Base-by-base conservation (phyloP, 2,888 invertebrate genomes). In the Hedychridium roseum region DNA sequence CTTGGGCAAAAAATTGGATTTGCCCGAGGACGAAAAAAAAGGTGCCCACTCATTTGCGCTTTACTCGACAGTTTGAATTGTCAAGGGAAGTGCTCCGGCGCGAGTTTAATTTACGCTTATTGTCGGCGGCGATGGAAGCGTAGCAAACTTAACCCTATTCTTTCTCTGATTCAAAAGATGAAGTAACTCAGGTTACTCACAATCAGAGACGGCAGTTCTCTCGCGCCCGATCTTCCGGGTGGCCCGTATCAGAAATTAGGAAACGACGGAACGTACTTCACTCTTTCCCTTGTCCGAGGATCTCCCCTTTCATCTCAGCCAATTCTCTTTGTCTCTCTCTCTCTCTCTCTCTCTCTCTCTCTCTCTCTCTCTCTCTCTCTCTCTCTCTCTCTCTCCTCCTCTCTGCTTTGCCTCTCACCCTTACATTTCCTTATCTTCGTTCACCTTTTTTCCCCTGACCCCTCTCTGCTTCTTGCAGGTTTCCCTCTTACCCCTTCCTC, bases 221-320 rank as follows among this genome's bases (percentile, higher is more conserved):
- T 43, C 43, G 37, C 30, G 32, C 43, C 43, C 43, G 48, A 40
- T 36, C 43, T 34, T 46, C 43, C 40, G 21, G 38, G 34, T 45
- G 58, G 49, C 56, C 52, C 57, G 61, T 64, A 64, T 66, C 54
- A 63, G 61, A 63, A 68, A 70, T 70, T 71, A 67, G 65, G 59
- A 57, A 60, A 50, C 59, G 48, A 55, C 54, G 53, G 56, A 48
- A 60, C 48, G 50, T 47, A 54, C 39, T 15, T 32, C 34, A 16
- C 32, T 32, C 34, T 31, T 28, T 42, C 34, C 21, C 35, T n/a
- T 12, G n/a, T n/a, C n/a, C n/a, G n/a, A n/a, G n/a, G n/a, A n/a
- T n/a, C n/a, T n/a, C n/a, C n/a, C n/a, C n/a, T n/a, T n/a, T n/a
- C n/a, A n/a, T n/a, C n/a, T n/a, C n/a, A n/a, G n/a, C n/a, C n/a